These are phyloP conservation scores for Athene cunicularia DNA, from an alignment of 2,113 vertebrate genomes.

Conservation along the genomic window DNA sequence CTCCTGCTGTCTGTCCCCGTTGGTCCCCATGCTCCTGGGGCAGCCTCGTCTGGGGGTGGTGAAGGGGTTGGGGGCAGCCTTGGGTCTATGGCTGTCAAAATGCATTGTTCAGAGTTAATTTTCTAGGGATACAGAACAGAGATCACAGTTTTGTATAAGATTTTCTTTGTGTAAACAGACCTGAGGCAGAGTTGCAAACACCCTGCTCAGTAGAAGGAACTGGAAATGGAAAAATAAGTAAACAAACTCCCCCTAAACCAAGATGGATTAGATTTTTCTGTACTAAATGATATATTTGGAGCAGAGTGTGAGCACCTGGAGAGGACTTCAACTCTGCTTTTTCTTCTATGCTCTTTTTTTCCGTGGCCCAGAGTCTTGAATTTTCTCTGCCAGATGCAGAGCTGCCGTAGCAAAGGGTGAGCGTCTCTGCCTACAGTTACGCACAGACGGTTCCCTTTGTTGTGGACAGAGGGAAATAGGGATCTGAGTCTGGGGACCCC, in stretches of 20 bases:
- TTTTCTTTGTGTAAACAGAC: not conserved
- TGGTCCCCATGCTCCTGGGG: rapidly evolving
- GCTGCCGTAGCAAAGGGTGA: not conserved
- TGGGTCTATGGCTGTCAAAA: no score
- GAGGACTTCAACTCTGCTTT: not conserved
- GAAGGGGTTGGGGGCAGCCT: not conserved
- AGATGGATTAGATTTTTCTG: not conserved
- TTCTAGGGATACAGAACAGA: not conserved
- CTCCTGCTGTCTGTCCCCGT: not conserved
- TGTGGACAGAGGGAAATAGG: not conserved
- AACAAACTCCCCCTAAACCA: not conserved
- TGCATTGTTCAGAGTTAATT: not conserved
- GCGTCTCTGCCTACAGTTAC: not conserved
- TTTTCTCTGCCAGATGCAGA: not conserved
- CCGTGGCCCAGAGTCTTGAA: not conserved
- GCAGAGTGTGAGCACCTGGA: not conserved
- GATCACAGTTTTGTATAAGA: not conserved
- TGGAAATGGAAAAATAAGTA: not conserved
- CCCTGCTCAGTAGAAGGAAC: not conserved
- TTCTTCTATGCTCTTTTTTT: not conserved
- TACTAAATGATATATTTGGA: not conserved
- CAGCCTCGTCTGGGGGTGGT: not conserved
- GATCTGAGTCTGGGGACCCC: not conserved
- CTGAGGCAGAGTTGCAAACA: not conserved
- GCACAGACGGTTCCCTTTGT: not conserved